Evolutionary conservation across 64 coral and sea anemone genomes (phyloP).

Genomic region (Hydrozoanthus tunicans): DNA sequence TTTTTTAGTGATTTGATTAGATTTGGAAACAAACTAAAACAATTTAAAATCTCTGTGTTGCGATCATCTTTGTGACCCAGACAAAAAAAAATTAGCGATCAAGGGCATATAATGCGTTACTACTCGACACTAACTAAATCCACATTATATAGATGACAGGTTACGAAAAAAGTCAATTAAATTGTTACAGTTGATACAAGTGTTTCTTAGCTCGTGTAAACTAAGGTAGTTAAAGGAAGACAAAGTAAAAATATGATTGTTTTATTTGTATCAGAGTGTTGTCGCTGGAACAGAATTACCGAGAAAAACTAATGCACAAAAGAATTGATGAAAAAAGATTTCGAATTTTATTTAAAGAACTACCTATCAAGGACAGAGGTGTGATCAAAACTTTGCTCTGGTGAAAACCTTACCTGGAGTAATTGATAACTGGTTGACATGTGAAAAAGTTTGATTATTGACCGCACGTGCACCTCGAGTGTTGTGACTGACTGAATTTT

Average conservation of each 20-base stretch:
- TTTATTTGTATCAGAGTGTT: neutral
- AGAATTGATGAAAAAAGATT: neutral
- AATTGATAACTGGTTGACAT: constrained; percentile 29
- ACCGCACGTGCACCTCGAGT: constrained; percentile 15
- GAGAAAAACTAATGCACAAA: neutral
- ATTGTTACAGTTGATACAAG: constrained; percentile 22
- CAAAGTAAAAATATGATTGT: neutral
- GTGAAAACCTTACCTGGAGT: neutral
- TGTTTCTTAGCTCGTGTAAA: neutral
- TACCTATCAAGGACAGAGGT: neutral
- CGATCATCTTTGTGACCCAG: neutral
- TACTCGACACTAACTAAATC: neutral
- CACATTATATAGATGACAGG: constrained; percentile 2
- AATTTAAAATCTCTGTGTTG: neutral
- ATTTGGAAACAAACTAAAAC: constrained; percentile 21
- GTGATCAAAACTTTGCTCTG: no score
- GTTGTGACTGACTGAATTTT: constrained; percentile 36
- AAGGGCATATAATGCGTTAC: neutral
- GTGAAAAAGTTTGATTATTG: neutral
- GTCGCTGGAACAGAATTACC: neutral
- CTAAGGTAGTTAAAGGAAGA: no score
- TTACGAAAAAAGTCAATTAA: constrained; percentile 24
- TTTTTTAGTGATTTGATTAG: constrained; percentile 23
- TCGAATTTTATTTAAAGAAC: neutral
- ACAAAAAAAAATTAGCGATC: neutral